phyloP scores from a whole-genome alignment of 2,113 vertebrate genomes.

The Cavia aperea region DNA sequence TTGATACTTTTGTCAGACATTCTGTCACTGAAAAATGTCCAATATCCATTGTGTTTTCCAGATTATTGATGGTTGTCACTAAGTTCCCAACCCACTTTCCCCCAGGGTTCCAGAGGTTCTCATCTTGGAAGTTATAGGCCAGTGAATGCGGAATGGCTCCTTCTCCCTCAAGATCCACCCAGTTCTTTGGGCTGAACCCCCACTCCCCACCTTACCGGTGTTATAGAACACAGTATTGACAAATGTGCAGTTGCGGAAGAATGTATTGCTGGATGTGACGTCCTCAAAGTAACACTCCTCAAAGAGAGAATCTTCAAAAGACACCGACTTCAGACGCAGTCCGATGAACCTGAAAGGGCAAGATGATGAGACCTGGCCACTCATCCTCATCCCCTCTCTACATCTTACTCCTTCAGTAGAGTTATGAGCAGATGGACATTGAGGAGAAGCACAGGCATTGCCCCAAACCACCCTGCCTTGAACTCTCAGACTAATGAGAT shows the following conservation, averaged over 20 bases:
- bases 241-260: constrained; percentile 98
- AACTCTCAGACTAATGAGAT: background rate
- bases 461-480: background rate
- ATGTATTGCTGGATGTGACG: constrained; percentile 95
- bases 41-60: background rate
- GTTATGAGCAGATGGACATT: background rate
- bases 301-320: constrained; percentile 93
- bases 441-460: background rate
- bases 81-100: background rate
- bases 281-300: constrained; percentile 98
- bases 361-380: background rate
- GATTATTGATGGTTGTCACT: background rate
- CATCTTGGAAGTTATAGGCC: background rate
- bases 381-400: background rate
- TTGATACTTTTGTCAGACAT: background rate
- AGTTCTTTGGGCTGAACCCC: background rate
- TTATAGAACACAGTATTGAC: constrained; percentile 95
- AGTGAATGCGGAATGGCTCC: background rate
- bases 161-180: background rate
- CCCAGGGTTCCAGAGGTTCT: background rate
- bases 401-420: background rate
- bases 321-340: constrained; percentile 93
- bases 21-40: background rate
- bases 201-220: constrained; percentile 79
- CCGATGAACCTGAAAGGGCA: constrained; percentile 85